phyloP scores from a whole-genome alignment of 2,888 invertebrate genomes.

The Sphaerophoria rueppellii region DNA sequence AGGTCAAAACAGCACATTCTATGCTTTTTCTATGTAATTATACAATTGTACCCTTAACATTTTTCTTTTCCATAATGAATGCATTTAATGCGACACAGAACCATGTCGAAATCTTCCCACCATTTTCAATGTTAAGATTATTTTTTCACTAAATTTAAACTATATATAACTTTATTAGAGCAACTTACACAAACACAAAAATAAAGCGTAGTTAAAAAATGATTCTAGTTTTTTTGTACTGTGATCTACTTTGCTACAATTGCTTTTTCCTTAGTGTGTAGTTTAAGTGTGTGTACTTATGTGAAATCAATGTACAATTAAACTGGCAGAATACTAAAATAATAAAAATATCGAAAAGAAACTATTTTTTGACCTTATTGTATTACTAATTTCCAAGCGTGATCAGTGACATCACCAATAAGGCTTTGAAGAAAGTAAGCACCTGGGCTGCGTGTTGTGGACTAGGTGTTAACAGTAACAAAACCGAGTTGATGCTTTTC shows the following conservation, averaged over 20 bases:
- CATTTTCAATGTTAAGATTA: constrained; percentile 35
- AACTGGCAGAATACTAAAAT: background rate
- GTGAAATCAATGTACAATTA: constrained; percentile 50
- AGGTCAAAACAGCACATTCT: constrained; percentile 41
- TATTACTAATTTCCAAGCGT: too few species aligned
- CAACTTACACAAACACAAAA: constrained; percentile 3
- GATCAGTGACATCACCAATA: too few species aligned
- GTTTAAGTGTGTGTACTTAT: constrained; percentile 52
- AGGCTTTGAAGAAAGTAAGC: too few species aligned
- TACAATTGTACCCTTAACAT: constrained; percentile 38
- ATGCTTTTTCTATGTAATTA: constrained; percentile 55
- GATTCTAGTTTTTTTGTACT: constrained; percentile 58
- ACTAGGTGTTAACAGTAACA: too few species aligned
- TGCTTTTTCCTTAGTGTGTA: constrained; percentile 18
- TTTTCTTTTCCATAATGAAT: constrained; percentile 56
- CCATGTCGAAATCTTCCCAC: constrained; percentile 62
- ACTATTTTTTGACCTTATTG: background rate
- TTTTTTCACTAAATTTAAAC: constrained; percentile 22
- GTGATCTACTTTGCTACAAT: constrained; percentile 52
- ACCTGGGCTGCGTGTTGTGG: too few species aligned
- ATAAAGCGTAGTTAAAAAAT: constrained; percentile 24
- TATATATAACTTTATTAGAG: background rate
- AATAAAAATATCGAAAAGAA: constrained; percentile 6
- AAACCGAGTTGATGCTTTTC: too few species aligned
- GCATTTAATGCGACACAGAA: constrained; percentile 60